Percentiles rank a stretch among this genome's conserved stretches.
Evolutionary conservation across 2,797 vertebrate species (phyloP).

Genomic region (Pyrocephalus nanus): DNA sequence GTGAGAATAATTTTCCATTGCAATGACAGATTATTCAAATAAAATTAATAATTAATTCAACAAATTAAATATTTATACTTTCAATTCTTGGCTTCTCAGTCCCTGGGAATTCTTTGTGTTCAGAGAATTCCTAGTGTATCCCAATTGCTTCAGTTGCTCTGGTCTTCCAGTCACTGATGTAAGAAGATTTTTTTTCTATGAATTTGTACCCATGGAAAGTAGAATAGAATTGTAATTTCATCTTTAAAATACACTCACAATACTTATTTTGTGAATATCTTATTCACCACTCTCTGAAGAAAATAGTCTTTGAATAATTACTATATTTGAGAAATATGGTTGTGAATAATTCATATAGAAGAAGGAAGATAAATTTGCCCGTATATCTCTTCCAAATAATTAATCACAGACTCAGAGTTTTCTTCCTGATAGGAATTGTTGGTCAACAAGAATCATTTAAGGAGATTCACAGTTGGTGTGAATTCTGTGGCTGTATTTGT

Average conservation of each 20-base stretch:
- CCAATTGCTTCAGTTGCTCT: not conserved
- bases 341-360: slow-evolving; percentile 18
- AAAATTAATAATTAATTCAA: slow-evolving; percentile 49
- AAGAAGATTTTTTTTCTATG: not conserved
- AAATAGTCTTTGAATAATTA: not conserved
- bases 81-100: not conserved
- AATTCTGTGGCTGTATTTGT: not conserved
- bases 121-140: not conserved
- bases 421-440: not conserved
- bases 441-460: not conserved
- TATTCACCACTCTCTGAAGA: not conserved
- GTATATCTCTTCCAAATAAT: not conserved
- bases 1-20: slow-evolving; percentile 33
- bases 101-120: not conserved
- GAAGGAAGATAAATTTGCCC: not conserved
- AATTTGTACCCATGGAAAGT: not conserved
- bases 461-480: not conserved
- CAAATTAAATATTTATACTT: slow-evolving; percentile 52
- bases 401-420: not conserved
- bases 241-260: not conserved
- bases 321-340: not conserved
- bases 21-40: slow-evolving; percentile 40
- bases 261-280: not conserved
- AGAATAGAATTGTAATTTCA: not conserved
- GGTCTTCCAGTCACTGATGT: not conserved